Conservation (phyloP, 2,113 vertebrate species). For the Pholis gunnellus region DNA sequence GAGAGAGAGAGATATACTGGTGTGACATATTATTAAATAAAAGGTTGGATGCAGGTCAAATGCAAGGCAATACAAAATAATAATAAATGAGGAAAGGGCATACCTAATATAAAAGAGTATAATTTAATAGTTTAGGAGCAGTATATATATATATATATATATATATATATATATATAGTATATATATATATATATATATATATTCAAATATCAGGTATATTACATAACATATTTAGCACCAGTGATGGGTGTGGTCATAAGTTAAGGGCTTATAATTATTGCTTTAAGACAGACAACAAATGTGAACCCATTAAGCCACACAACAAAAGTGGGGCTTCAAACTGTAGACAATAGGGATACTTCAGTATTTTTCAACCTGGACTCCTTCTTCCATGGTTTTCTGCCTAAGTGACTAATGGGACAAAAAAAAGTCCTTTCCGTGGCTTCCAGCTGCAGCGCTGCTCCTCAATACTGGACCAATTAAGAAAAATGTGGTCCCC, state of each 20-base stretch:
- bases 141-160: not conserved
- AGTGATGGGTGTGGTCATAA: not conserved
- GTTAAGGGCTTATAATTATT: not conserved
- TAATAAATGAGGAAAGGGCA: not conserved
- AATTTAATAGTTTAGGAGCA: not conserved
- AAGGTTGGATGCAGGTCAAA: not conserved
- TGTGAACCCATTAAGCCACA: not conserved
- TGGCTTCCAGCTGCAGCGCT: no score
- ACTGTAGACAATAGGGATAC: not conserved
- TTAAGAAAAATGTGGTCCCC: not conserved
- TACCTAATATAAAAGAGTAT: not conserved
- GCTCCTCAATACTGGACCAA: no score
- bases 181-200: not conserved
- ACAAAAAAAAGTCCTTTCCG: no score
- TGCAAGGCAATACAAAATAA: not conserved
- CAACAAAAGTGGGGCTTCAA: not conserved
- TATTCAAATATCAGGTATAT: not conserved
- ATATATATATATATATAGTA: no score
- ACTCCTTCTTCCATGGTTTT: not conserved
- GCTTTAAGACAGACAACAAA: not conserved
- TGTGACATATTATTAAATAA: not conserved
- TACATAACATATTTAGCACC: not conserved
- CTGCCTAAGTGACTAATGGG: no score
- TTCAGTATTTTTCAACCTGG: not conserved
- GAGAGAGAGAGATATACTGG: not conserved